Evolutionary conservation across 23 tunicate genomes (phyloP), one percentile per base, ranked within the genome.

Genomic region (Phallusia fumigata): DNA sequence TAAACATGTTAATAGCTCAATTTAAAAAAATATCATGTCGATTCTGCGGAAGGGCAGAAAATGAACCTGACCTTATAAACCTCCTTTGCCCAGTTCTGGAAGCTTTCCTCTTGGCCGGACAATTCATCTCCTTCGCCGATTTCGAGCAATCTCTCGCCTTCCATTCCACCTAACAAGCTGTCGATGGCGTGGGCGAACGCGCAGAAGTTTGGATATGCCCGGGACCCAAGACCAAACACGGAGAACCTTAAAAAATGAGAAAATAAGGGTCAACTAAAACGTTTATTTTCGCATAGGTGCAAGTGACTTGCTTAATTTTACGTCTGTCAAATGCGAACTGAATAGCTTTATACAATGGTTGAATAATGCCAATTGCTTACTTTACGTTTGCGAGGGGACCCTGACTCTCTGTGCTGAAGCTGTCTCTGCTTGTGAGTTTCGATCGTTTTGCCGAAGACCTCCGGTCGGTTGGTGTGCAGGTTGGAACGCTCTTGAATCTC

Each of bases 111-210:
- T 78, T 93, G 98, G 12, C 98, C 98, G 77, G 86, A 81, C 15
- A 93, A 84, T 84, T 93, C 98, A 44, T 93, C 98, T 80, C 98
- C 98, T 74, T 93, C 98, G 18, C 93, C 98, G 53, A 93, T 85
- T 73, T 93, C 98, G 44, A 93, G 53, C 84, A 93, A 74, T 47
- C 98, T 74, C 36, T 93, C 93, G 35, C 84, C 98, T 35, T 78
- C 82, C 84, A 93, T 52, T 30, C 88, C 90, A 73, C 98, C 98
- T 30, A 93, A 82, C 84, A 93, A 30, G 6, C 93, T 84, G 74
- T 93, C 98, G 26, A 93, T 69, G 26, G 93, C 98, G 50, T 93
- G 93, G 30, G 93, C 98, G 77, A 93, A 93, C 0, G 98, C 98
- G 58, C 98, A 93, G 52, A 88, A 93, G 79, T 93, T 82, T 24